A percentile compares a stretch with the other conserved stretches of the same genome.
These are phyloP conservation scores for Stenolophus ochropezus DNA, from an alignment of 2,888 invertebrate species.

Conservation along the genomic window DNA sequence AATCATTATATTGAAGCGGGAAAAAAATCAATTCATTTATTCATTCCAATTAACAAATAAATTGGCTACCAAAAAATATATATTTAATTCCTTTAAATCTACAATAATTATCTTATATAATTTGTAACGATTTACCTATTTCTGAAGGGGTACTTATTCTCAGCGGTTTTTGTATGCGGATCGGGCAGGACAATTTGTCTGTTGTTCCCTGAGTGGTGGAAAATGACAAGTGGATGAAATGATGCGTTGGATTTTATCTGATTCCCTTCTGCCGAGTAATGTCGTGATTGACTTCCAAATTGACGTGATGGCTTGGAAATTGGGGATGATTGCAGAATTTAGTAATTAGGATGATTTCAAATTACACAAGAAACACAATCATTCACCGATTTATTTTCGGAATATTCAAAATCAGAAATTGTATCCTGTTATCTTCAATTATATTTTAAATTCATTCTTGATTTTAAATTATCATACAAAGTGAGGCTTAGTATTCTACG, in stretches of 20 bases:
- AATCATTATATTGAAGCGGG: too few species aligned
- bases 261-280: background rate
- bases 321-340: background rate
- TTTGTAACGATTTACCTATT: too few species aligned
- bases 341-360: background rate
- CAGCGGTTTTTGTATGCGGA: background rate
- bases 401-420: background rate
- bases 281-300: slow-evolving; percentile 31
- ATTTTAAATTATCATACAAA: too few species aligned
- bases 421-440: background rate
- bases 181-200: background rate
- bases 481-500: too few species aligned
- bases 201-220: background rate
- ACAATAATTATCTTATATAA: too few species aligned
- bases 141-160: too few species aligned
- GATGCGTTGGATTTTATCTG: slow-evolving; percentile 41
- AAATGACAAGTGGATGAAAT: slow-evolving; percentile 27
- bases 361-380: background rate
- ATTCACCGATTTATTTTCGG: background rate
- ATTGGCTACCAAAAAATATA: too few species aligned
- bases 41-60: too few species aligned
- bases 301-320: slow-evolving; percentile 21
- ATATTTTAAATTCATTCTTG: background rate
- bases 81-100: too few species aligned
- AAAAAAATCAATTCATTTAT: too few species aligned